Evolutionary conservation across 2,888 invertebrate genomes (phyloP).

Genomic region (Pyrrhosoma nymphula): DNA sequence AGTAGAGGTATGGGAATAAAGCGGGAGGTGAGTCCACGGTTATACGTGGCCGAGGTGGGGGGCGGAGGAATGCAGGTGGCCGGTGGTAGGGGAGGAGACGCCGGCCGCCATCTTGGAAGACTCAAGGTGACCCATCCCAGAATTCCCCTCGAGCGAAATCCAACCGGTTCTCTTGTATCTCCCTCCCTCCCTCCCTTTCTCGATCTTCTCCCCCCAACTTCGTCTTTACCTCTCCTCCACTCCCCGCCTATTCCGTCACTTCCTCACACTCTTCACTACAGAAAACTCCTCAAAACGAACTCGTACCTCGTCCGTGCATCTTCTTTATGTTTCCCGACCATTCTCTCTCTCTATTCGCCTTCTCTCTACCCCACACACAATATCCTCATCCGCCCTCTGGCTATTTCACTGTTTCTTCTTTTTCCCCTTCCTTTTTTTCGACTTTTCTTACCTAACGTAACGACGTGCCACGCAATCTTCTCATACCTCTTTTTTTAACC

Average conservation of each 20-base stretch:
- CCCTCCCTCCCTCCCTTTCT: constrained; percentile 60
- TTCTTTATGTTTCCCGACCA: constrained; percentile 5
- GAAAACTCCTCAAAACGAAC: neutral
- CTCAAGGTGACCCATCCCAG: constrained; percentile 69
- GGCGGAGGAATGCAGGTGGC: constrained; percentile 58
- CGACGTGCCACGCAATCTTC: neutral
- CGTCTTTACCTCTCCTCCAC: too few relatives aligned
- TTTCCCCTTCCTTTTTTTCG: neutral
- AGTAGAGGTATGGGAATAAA: neutral
- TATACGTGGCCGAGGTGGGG: constrained; percentile 54
- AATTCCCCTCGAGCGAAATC: constrained; percentile 57
- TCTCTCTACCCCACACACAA: neutral
- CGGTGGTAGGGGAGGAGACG: constrained; percentile 44
- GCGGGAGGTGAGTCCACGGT: constrained; percentile 45
- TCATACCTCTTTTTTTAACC: neutral
- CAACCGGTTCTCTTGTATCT: constrained; percentile 27
- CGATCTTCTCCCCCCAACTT: neutral
- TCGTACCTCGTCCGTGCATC: constrained; percentile 19
- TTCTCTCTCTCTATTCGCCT: neutral
- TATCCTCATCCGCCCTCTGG: constrained; percentile 56
- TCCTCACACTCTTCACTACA: neutral
- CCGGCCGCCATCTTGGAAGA: constrained; percentile 68
- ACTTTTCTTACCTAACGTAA: neutral
- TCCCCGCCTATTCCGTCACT: neutral
- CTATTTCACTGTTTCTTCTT: constrained; percentile 49